Evolutionary conservation across 2,797 vertebrate genomes (phyloP).

Genomic region (Galagoides demidoff): DNA sequence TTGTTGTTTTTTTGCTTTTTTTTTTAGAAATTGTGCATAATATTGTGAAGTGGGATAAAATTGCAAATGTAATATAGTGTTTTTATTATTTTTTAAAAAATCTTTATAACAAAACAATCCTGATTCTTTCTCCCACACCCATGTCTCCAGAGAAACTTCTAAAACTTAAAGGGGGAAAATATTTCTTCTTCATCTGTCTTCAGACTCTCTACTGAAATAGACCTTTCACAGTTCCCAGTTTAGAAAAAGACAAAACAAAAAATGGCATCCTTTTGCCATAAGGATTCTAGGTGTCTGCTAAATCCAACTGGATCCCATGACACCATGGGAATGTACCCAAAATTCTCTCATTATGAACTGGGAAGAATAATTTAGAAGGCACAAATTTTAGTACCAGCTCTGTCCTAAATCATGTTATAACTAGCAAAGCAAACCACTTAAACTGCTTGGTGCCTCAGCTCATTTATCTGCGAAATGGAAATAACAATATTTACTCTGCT

Average conservation of each 20-base stretch:
- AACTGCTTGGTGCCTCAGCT: background rate
- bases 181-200: conserved; percentile 10
- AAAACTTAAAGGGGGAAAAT: conserved; percentile 32
- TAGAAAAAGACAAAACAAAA: conserved; percentile 14
- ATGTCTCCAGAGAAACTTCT: conserved; percentile 55
- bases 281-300: background rate
- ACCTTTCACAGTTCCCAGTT: background rate
- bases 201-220: background rate
- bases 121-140: background rate
- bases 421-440: background rate
- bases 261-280: background rate
- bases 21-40: conserved; percentile 85
- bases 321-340: background rate
- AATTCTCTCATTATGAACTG: background rate
- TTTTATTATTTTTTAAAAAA: conserved; percentile 80
- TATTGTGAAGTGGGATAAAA: conserved; percentile 85
- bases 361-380: background rate
- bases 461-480: background rate
- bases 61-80: conserved; percentile 80
- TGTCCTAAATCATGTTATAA: background rate
- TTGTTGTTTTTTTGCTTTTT: conserved; percentile 28
- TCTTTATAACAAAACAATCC: conserved; percentile 71
- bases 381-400: background rate
- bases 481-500: background rate
- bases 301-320: background rate